phyloP scores from a whole-genome alignment of 2,888 invertebrate genomes.

The Furcula furcula region DNA sequence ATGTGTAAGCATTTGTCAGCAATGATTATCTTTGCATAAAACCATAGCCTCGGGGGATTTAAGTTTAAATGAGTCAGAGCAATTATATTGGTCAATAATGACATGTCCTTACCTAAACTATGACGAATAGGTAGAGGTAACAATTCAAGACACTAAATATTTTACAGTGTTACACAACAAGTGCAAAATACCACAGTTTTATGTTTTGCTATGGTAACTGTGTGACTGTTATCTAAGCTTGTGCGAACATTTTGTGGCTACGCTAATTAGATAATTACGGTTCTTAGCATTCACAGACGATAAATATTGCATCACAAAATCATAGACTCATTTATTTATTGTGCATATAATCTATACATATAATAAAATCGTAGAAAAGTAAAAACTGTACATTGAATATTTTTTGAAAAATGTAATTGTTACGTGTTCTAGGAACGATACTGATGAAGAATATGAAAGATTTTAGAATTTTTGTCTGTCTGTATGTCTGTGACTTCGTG shows the following conservation, averaged over 20 bases:
- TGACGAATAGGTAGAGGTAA: conserved; percentile 6
- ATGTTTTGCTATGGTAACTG: conserved; percentile 19
- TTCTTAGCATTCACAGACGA: conserved; percentile 19
- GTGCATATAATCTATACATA: too few species aligned
- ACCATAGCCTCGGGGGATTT: neutral
- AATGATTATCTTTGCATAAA: neutral
- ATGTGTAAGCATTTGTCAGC: neutral
- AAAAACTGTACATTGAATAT: too few species aligned
- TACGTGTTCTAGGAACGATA: too few species aligned
- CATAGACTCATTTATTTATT: too few species aligned
- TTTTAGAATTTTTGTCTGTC: too few species aligned
- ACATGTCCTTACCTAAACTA: conserved; percentile 14
- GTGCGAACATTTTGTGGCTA: conserved; percentile 37
- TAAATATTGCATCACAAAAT: conserved; percentile 15
- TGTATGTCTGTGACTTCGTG: too few species aligned
- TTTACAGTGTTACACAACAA: conserved; percentile 34
- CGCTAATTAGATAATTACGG: conserved; percentile 43
- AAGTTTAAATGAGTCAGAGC: conserved; percentile 14
- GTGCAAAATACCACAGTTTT: conserved; percentile 36
- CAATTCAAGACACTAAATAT: conserved; percentile 27
- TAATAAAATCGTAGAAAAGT: too few species aligned
- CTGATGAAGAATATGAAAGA: too few species aligned
- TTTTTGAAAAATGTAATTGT: too few species aligned
- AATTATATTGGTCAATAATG: conserved; percentile 21
- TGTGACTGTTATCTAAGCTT: conserved; percentile 25